Conservation (phyloP, 2,888 invertebrate species). For the Agrotis clavis region DNA sequence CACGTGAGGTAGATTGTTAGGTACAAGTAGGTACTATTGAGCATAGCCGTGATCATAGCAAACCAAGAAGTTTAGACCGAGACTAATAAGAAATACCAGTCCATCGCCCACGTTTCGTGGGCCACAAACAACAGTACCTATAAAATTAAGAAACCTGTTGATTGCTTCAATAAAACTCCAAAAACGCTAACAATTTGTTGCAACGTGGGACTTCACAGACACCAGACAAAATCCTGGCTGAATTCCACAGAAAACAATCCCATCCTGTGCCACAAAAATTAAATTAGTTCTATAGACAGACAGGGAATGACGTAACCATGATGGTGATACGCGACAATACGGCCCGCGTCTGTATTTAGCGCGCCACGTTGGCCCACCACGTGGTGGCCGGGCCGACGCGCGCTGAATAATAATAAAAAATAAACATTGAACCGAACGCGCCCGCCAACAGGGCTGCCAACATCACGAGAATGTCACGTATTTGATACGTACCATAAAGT, state of each 20-base stretch:
- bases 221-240: constrained; percentile 30
- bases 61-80: constrained; percentile 1
- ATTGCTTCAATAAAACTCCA: constrained; percentile 9
- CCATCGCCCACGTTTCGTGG: constrained; percentile 22
- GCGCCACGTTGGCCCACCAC: constrained; percentile 67
- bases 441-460: constrained; percentile 64
- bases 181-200: constrained; percentile 15
- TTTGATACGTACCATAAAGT: constrained; percentile 20
- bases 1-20: background rate
- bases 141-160: constrained; percentile 43
- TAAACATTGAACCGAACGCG: constrained; percentile 66
- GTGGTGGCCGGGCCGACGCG: constrained; percentile 65
- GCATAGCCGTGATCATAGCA: background rate
- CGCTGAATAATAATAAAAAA: constrained; percentile 69
- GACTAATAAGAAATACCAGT: constrained; percentile 25
- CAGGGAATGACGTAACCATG: constrained; percentile 60
- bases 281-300: constrained; percentile 48
- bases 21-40: background rate
- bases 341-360: constrained; percentile 65
- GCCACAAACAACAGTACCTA: constrained; percentile 19
- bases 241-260: constrained; percentile 48
- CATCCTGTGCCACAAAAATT: constrained; percentile 50
- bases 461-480: constrained; percentile 56
- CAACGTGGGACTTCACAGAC: constrained; percentile 23
- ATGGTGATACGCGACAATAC: constrained; percentile 64